A percentile compares a stretch with the other conserved stretches of the same genome.
phyloP scores from a whole-genome alignment of 2,888 invertebrate genomes.

The Lasioglossum zephyrum region DNA sequence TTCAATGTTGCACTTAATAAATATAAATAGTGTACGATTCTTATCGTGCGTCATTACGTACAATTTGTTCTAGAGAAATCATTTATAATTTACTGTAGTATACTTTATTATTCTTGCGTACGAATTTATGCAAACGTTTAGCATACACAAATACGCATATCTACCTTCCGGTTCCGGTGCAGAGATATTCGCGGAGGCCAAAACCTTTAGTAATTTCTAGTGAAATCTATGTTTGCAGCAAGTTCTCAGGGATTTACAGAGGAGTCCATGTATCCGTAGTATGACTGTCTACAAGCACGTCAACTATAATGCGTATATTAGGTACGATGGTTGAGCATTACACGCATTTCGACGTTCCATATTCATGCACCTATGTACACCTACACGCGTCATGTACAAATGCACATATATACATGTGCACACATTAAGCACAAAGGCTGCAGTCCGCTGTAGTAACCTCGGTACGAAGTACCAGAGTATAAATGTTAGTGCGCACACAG shows the following conservation, averaged over 20 bases:
- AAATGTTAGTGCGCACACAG: background rate
- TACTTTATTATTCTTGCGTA: background rate
- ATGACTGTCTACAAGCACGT: slow-evolving; percentile 50
- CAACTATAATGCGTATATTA: slow-evolving; percentile 58
- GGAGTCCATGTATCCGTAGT: slow-evolving; percentile 28
- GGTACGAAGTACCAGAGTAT: background rate
- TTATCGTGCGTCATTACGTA: background rate
- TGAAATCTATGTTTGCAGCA: slow-evolving; percentile 12
- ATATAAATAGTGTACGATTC: background rate
- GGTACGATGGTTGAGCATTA: slow-evolving; percentile 61
- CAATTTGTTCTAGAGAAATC: background rate
- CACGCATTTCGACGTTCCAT: slow-evolving; percentile 59
- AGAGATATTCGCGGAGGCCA: background rate
- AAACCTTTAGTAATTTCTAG: slow-evolving; percentile 4
- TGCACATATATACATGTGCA: background rate
- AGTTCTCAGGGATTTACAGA: slow-evolving; percentile 32
- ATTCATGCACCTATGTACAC: slow-evolving; percentile 54
- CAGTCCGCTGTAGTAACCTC: slow-evolving; percentile 18
- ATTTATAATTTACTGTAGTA: background rate
- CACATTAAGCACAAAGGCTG: slow-evolving; percentile 39
- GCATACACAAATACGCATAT: background rate
- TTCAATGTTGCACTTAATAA: background rate
- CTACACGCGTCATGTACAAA: slow-evolving; percentile 24
- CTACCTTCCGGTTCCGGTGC: background rate
- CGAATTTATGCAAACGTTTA: background rate